These are phyloP conservation scores for Pachymerium ferrugineum DNA, from an alignment of 2,888 invertebrate species.

Conservation along the genomic window DNA sequence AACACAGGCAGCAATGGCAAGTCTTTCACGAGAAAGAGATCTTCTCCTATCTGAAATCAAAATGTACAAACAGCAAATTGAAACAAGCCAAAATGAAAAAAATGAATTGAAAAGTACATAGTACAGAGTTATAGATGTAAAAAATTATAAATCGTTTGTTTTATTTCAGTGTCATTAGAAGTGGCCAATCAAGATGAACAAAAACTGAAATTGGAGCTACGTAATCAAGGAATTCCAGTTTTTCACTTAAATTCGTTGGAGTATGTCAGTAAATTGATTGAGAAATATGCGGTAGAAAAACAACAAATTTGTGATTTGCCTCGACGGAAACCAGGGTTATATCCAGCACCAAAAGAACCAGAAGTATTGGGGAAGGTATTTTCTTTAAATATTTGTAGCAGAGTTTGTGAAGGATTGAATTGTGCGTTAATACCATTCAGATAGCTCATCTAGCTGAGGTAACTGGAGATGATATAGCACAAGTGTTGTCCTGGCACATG, in stretches of 20 bases:
- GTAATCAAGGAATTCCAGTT: conserved; percentile 40
- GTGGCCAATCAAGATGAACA: conserved; percentile 44
- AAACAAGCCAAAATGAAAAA: conserved; percentile 45
- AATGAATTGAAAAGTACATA: conserved; percentile 45
- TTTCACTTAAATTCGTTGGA: conserved; percentile 12
- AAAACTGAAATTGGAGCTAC: conserved; percentile 42
- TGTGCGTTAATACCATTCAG: conserved; percentile 39
- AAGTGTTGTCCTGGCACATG: conserved; percentile 49
- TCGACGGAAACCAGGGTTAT: conserved; percentile 43
- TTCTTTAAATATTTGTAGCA: background rate
- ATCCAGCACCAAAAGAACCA: conserved; percentile 41
- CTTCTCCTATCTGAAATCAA: conserved; percentile 42
- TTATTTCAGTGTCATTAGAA: conserved; percentile 36
- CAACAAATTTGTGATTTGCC: conserved; percentile 41
- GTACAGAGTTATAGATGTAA: background rate
- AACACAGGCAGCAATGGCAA: conserved; percentile 47
- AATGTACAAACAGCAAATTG: conserved; percentile 46
- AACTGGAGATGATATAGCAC: conserved; percentile 44
- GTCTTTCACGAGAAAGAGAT: conserved; percentile 45
- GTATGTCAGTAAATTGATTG: conserved; percentile 36
- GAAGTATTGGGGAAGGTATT: conserved; percentile 46
- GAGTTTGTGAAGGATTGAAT: background rate
- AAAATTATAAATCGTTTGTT: background rate
- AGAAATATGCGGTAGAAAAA: conserved; percentile 40
- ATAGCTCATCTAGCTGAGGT: conserved; percentile 46